Evolutionary conservation across 2,888 invertebrate species (phyloP), one percentile per base, ranked within the genome.

Genomic region (Standfussiana lucernea): DNA sequence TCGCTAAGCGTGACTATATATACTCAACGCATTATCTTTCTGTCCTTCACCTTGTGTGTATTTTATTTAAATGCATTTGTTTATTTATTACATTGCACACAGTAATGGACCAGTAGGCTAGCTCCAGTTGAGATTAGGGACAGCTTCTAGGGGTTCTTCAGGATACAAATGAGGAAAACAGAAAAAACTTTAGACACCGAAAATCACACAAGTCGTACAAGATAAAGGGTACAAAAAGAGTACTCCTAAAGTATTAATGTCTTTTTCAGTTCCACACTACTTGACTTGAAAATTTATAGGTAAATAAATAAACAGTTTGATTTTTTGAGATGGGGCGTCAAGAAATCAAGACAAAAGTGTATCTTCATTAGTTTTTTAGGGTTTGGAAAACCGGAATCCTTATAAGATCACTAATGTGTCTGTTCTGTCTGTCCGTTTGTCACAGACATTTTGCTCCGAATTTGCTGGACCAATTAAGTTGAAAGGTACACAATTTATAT

Each of bases 1-100:
- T 42, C 4, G n/a, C 13, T 80, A 13, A n/a, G 1, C 24, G 13
- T 72, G 61, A 32, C 75, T 65, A 70, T 82, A 82, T 85, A 85
- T 85, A 56, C 21, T 24, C 10, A 37, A 11, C 62, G 13, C 3
- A 37, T 28, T 35, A 24, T 62, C 6, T 32, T 32, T 4, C 4
- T 2, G 21, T 10, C 13, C 3, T 40, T 32, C 18, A n/a, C 6
- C 6, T 13, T 47, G 21, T 28, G 37, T 37, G 6, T 73, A 28
- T 40, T 75, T 40, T 13, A 18, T 1, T 18, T 74, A 40, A 28
- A 47, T 24, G 28, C 2, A 11, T 37, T 47, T 47, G 71, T 28
- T 70, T 10, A 6, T 32, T 40, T 42, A 28, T 28, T 21, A 28
- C 56, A n/a, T 53, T 1, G 53, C 53, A 59, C 7, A 28, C 8